These are phyloP conservation scores for Amphiura filiformis DNA, from an alignment of 35 echinoderm and acorn worm species.

Conservation along the genomic window DNA sequence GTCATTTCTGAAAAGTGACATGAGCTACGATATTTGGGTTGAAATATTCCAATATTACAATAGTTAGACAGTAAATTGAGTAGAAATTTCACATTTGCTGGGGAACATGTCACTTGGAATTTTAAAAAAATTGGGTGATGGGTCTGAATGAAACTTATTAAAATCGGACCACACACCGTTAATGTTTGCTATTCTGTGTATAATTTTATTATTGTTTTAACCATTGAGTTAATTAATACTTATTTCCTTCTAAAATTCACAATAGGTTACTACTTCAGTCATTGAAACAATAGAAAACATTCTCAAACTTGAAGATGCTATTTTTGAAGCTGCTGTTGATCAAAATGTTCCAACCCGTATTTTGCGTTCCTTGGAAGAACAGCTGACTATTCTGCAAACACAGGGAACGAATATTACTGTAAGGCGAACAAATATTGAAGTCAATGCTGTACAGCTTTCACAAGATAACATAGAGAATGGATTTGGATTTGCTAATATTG, in stretches of 20 bases:
- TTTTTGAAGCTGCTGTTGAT: not conserved
- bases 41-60: too few relatives aligned
- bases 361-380: not conserved
- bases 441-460: not conserved
- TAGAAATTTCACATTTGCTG: too few relatives aligned
- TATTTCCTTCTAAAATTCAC: not conserved
- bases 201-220: not conserved
- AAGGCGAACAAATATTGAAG: not conserved
- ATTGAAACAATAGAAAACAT: not conserved
- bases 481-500: not conserved
- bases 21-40: too few relatives aligned
- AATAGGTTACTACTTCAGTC: not conserved
- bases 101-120: too few relatives aligned
- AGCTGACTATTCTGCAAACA: not conserved
- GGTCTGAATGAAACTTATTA: not conserved
- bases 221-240: not conserved
- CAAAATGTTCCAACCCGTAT: not conserved
- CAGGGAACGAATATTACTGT: not conserved
- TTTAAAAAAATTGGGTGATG: too few relatives aligned
- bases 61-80: too few relatives aligned
- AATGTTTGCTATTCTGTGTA: not conserved
- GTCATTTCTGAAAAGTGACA: too few relatives aligned
- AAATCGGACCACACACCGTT: not conserved
- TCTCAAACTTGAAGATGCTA: not conserved
- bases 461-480: not conserved